These are phyloP conservation scores for Ciconia maguari DNA, from an alignment of 2,113 vertebrate species.

Conservation along the genomic window DNA sequence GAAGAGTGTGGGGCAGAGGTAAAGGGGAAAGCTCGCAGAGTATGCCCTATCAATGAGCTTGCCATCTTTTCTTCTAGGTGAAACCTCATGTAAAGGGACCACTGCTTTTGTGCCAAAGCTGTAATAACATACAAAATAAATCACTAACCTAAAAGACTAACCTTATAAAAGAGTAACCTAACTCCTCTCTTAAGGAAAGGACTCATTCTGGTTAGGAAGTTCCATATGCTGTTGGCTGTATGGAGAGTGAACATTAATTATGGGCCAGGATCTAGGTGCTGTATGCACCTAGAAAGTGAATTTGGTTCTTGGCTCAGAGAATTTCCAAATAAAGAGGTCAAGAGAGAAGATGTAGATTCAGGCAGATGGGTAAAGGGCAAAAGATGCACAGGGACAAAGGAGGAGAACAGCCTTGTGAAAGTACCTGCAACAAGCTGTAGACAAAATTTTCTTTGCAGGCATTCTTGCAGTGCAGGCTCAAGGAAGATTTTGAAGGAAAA, in stretches of 20 bases:
- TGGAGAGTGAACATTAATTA: not conserved
- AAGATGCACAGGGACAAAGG: not conserved
- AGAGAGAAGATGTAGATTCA: not conserved
- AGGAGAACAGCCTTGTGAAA: not conserved
- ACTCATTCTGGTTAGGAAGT: not conserved
- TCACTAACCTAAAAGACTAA: not conserved
- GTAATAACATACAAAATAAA: not conserved
- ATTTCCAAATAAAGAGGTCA: not conserved
- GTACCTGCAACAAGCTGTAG: not conserved
- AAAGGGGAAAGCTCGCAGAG: not conserved
- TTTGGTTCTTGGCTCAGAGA: not conserved
- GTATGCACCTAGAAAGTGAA: not conserved
- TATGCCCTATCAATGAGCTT: not conserved
- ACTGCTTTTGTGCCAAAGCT: not conserved
- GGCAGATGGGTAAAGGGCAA: not conserved
- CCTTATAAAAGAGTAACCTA: not conserved
- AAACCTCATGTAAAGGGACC: not conserved
- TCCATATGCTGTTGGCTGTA: not conserved
- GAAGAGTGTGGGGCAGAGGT: not conserved
- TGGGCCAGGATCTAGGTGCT: not conserved
- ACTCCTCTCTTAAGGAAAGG: not conserved
- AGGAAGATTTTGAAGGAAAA: not conserved
- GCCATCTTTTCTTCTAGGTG: not conserved
- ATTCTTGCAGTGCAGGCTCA: not conserved
- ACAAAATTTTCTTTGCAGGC: not conserved